These are phyloP conservation scores for Chloroceryle amazona DNA, from an alignment of 2,797 vertebrate species.

Conservation along the genomic window DNA sequence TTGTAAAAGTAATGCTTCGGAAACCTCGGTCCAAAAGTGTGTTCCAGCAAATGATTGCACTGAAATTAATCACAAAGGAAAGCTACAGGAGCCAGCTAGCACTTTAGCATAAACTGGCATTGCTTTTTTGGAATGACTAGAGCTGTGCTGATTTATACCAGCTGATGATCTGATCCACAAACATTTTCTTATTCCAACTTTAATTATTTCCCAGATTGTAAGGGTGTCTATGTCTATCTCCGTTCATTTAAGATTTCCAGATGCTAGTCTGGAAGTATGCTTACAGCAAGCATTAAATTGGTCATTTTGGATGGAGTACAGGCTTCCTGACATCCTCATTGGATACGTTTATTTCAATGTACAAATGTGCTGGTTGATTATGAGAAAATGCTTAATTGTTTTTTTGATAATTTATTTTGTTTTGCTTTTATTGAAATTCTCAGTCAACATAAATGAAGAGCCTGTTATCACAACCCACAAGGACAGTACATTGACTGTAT, in stretches of 20 bases:
- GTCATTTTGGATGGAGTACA: slow-evolving; percentile 36
- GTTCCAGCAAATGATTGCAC: slow-evolving; percentile 52
- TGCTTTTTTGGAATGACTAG: slow-evolving; percentile 37
- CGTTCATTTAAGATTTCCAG: slow-evolving; percentile 65
- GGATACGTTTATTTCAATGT: slow-evolving; percentile 1
- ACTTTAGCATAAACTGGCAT: slow-evolving; percentile 56
- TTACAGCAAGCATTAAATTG: slow-evolving; percentile 41
- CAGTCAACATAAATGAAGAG: background rate
- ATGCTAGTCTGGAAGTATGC: slow-evolving; percentile 48
- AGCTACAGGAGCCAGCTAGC: slow-evolving; percentile 55
- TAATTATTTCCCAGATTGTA: slow-evolving; percentile 49
- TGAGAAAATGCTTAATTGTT: background rate
- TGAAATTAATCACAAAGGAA: slow-evolving; percentile 68
- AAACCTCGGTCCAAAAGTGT: slow-evolving; percentile 47
- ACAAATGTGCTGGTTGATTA: background rate
- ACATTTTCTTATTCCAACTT: slow-evolving; percentile 37
- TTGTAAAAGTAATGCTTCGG: slow-evolving; percentile 57
- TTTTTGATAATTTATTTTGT: background rate
- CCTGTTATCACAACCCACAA: background rate
- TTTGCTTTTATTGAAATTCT: background rate
- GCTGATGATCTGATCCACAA: slow-evolving; percentile 59
- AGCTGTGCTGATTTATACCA: slow-evolving; percentile 56
- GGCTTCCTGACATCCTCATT: slow-evolving; percentile 34
- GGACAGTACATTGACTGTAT: background rate
- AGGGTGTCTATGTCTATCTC: slow-evolving; percentile 55